These are phyloP conservation scores for Lota lota DNA, from an alignment of 2,113 vertebrate species.

Conservation along the genomic window DNA sequence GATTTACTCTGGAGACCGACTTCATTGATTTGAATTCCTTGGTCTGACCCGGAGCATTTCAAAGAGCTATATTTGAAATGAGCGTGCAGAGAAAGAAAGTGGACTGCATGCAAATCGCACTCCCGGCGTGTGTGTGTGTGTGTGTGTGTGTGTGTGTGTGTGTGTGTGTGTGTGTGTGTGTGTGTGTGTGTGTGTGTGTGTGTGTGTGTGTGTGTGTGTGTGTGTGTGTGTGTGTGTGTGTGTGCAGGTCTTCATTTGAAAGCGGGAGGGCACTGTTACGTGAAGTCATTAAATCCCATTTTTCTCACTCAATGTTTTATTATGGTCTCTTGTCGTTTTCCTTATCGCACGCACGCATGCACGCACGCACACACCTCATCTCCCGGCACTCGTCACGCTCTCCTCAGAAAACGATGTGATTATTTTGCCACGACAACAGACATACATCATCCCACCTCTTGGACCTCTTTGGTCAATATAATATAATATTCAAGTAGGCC, in stretches of 20 bases:
- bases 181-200: not conserved
- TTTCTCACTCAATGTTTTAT: slow-evolving; percentile 6
- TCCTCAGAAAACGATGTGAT: slow-evolving; percentile 36
- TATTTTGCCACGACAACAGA: slow-evolving; percentile 35
- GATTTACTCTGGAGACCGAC: slow-evolving; percentile 13
- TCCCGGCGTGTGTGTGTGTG: too few relatives aligned
- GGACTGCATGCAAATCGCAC: not conserved
- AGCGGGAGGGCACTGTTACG: slow-evolving; percentile 32
- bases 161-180: slow-evolving; percentile 10
- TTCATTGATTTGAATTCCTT: slow-evolving; percentile 20
- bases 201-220: too few relatives aligned
- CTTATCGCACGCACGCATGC: not conserved
- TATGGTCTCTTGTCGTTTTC: not conserved
- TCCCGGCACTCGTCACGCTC: slow-evolving; percentile 1
- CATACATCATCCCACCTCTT: slow-evolving; percentile 11
- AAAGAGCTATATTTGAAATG: slow-evolving; percentile 20
- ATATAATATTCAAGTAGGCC: too few relatives aligned
- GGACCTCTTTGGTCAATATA: slow-evolving; percentile 23
- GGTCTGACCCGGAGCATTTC: slow-evolving; percentile 6
- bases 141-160: too few relatives aligned
- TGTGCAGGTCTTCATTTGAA: slow-evolving; percentile 47
- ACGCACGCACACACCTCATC: not conserved
- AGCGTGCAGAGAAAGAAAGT: not conserved
- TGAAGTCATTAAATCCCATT: slow-evolving; percentile 43
- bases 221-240: slow-evolving; percentile 3